Base-by-base conservation (phyloP, 1,140 invertebrate genomes). In the Eupeodes corollae region DNA sequence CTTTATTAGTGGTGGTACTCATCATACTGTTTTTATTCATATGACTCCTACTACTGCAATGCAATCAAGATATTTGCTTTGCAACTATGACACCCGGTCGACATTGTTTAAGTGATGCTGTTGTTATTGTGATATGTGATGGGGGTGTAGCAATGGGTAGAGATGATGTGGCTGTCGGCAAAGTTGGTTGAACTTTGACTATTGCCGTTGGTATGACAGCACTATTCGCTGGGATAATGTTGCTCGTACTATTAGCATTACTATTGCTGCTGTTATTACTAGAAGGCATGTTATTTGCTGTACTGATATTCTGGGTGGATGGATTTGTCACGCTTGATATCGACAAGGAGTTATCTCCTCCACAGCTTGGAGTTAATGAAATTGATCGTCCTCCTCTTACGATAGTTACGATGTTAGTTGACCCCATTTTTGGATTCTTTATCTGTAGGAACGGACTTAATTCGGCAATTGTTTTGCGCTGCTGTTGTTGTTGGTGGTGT, bases 71-170 rank as follows among this genome's bases (percentile, higher is more conserved):
- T 52, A 64, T 43, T 54, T 83, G 82, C 65, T 89, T 89, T 41
- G 86, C 87, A 44, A 91, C 86, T 54, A 90, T 90, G 16, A 90
- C 87, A 47, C 86, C 86, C 10, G 86, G 86, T 55, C 86, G 77
- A 52, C 83, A 81, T 55, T 88, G 85, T 54, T 80, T 67, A 8
- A 64, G 49, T 1, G 73, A 49, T 67, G 73, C 51, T 69, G 73
- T 59, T 64, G 62, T 45, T 40, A 67, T 62, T 46, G 65, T 65
- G 16, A 67, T 46, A n/a, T 55, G 45, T 67, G 39, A 37, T 53
- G 48, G 32, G 26, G 45, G 35, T 18, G 63, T 49, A 13, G 50
- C 50, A n/a, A 52, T 52, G 6, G 58, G 47, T 38, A 64, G 67
- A 32, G 15, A 39, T 34, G 39, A 51, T 50, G 26, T 41, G 18